Conservation (phyloP, 2,113 vertebrate species). For the Talpa occidentalis region DNA sequence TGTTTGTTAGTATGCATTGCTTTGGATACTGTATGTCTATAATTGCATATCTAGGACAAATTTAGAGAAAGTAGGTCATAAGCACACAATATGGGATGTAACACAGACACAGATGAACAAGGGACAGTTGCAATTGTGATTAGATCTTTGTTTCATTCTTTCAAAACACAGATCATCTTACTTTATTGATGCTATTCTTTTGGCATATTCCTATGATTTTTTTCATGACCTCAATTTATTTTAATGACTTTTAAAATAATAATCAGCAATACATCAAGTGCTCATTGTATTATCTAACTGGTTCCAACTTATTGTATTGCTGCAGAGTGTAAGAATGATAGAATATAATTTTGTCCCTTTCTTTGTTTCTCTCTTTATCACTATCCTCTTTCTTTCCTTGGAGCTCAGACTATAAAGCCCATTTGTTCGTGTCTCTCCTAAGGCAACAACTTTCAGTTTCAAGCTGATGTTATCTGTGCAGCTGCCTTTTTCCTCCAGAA, state of each 20-base stretch:
- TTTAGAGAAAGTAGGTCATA: neutral
- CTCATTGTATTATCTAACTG: neutral
- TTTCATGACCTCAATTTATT: neutral
- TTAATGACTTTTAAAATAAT: neutral
- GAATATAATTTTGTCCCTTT: constrained; percentile 54
- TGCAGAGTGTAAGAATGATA: neutral
- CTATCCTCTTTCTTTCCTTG: constrained; percentile 37
- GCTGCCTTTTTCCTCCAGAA: constrained; percentile 58
- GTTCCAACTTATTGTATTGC: neutral
- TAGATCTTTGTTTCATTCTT: neutral
- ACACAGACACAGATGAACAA: neutral
- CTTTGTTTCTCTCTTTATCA: constrained; percentile 71
- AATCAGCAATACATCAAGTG: neutral
- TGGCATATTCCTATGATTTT: neutral
- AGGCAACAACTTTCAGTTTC: constrained; percentile 58
- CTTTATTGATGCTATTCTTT: neutral
- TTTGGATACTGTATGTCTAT: neutral
- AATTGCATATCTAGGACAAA: neutral
- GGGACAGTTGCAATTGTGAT: fast-evolving
- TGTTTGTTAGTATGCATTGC: neutral
- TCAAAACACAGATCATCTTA: neutral
- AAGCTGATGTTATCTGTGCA: constrained; percentile 72
- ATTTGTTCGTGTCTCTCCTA: constrained; percentile 73
- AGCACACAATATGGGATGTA: neutral
- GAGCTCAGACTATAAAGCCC: constrained; percentile 48